Evolutionary conservation across 2,113 vertebrate genomes (phyloP).

Genomic region (Bungarus multicinctus): DNA sequence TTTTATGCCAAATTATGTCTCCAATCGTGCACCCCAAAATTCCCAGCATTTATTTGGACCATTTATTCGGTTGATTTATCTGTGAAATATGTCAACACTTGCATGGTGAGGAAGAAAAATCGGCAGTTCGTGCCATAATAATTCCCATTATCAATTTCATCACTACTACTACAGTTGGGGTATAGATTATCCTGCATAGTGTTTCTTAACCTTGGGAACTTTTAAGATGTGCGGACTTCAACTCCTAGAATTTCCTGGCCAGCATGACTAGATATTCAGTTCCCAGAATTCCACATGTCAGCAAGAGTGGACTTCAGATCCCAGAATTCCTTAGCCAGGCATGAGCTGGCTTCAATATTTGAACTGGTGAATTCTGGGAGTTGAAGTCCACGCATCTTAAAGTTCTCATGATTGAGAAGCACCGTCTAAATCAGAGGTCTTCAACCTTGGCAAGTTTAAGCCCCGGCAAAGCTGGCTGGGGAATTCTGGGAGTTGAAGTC

Average conservation of each 20-base stretch:
- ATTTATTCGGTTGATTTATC: not conserved
- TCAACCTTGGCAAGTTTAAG: no score
- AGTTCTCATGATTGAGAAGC: not conserved
- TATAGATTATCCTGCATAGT: not conserved
- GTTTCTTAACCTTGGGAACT: not conserved
- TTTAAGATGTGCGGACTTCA: not conserved
- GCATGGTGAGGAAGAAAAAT: not conserved
- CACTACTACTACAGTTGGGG: not conserved
- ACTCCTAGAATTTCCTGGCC: not conserved
- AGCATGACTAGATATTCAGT: no score
- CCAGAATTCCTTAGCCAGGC: no score
- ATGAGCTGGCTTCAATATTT: no score
- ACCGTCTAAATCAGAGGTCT: not conserved
- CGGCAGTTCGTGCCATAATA: not conserved
- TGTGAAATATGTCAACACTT: not conserved
- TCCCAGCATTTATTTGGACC: not conserved
- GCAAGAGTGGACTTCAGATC: no score
- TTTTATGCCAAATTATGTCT: not conserved
- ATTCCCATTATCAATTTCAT: not conserved
- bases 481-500: no score
- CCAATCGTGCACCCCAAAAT: not conserved
- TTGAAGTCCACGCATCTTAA: not conserved
- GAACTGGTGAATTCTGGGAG: not conserved
- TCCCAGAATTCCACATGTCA: no score
- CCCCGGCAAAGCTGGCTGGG: no score